phyloP scores from a whole-genome alignment of 2,797 vertebrate species.

The Sebastes flavidus region DNA sequence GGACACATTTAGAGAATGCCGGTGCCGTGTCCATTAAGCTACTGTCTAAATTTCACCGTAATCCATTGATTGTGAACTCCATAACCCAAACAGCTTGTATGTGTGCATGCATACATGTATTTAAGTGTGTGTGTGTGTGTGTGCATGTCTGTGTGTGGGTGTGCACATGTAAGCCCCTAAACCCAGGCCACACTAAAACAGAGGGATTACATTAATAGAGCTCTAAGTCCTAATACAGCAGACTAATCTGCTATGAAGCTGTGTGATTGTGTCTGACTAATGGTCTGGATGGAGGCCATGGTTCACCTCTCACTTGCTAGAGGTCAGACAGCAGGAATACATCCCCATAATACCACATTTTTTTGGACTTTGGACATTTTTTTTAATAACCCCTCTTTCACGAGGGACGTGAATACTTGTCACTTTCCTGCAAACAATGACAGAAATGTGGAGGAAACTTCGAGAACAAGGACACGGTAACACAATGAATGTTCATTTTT shows the following conservation, averaged over 20 bases:
- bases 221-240: constrained; percentile 82
- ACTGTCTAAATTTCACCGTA: constrained; percentile 83
- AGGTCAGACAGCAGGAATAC: constrained; percentile 73
- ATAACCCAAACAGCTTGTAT: constrained; percentile 78
- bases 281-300: constrained; percentile 76
- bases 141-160: constrained; percentile 64
- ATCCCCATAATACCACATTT: constrained; percentile 48
- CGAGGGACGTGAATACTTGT: constrained; percentile 8
- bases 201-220: constrained; percentile 85
- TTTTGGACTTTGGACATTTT: constrained; percentile 22
- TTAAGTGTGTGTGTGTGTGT: constrained; percentile 56
- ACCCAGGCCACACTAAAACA: constrained; percentile 81
- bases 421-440: constrained; percentile 2
- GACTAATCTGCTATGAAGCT: constrained; percentile 83
- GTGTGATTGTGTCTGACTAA: constrained; percentile 82
- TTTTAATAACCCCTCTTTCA: constrained; percentile 9
- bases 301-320: constrained; percentile 76
- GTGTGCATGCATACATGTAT: constrained; percentile 73
- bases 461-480: background rate
- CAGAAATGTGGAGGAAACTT: background rate
- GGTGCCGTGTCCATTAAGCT: constrained; percentile 70
- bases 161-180: constrained; percentile 79
- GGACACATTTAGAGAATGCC: constrained; percentile 43
- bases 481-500: background rate
- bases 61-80: constrained; percentile 81